phyloP scores from a whole-genome alignment of 2,888 invertebrate species.

The Macrosiphum euphorbiae region DNA sequence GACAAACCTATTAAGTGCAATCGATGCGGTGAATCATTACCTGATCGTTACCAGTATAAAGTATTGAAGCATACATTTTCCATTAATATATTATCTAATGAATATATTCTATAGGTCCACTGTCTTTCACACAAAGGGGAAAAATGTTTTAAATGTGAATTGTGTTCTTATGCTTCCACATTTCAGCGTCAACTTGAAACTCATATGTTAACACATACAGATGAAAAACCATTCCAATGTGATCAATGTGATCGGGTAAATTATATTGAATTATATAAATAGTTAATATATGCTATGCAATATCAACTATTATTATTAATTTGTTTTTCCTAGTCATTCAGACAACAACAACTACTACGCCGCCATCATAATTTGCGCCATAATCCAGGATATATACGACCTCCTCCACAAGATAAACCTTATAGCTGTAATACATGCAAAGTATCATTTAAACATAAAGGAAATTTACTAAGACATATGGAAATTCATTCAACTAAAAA shows the following conservation, averaged over 20 bases:
- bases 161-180: slow-evolving; percentile 94
- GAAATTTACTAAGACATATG: slow-evolving; percentile 92
- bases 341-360: slow-evolving; percentile 91
- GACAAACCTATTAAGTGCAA: slow-evolving; percentile 93
- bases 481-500: slow-evolving; percentile 82
- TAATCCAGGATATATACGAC: slow-evolving; percentile 89
- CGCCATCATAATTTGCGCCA: slow-evolving; percentile 94
- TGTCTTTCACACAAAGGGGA: slow-evolving; percentile 95
- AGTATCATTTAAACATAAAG: slow-evolving; percentile 81
- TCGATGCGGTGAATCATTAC: slow-evolving; percentile 91
- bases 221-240: slow-evolving; percentile 93
- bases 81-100: slow-evolving; percentile 16
- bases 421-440: slow-evolving; percentile 82
- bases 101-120: slow-evolving; percentile 72
- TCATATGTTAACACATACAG: slow-evolving; percentile 95
- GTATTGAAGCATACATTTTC: slow-evolving; percentile 67
- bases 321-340: slow-evolving; percentile 71
- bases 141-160: slow-evolving; percentile 94
- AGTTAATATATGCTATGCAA: neutral
- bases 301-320: neutral
- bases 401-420: slow-evolving; percentile 88
- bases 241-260: slow-evolving; percentile 84
- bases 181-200: slow-evolving; percentile 93
- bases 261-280: neutral
- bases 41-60: slow-evolving; percentile 80